These are phyloP conservation scores for Varanus komodoensis DNA, from an alignment of 2,113 vertebrate species.

Conservation along the genomic window DNA sequence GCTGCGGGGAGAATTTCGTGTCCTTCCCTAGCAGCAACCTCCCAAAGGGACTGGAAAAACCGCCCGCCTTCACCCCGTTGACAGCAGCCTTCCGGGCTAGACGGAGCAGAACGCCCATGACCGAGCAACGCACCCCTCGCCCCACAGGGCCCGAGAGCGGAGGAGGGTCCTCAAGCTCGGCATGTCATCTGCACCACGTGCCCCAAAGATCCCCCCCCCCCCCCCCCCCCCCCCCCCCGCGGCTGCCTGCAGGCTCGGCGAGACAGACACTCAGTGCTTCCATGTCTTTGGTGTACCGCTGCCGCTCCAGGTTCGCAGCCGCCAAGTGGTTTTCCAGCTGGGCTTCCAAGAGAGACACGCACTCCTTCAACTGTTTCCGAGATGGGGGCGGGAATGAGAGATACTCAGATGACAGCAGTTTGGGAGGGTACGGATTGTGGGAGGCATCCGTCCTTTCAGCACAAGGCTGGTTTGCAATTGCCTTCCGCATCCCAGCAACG, in stretches of 20 bases:
- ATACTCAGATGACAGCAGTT: neutral
- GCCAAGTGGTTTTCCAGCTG: constrained; percentile 91
- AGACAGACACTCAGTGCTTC: constrained; percentile 75
- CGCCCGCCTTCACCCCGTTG: neutral
- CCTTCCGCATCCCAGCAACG: neutral
- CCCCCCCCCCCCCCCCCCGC: no score
- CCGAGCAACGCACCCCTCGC: neutral
- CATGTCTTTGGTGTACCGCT: constrained; percentile 83
- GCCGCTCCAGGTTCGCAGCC: constrained; percentile 79
- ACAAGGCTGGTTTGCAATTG: neutral
- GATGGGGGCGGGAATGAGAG: neutral
- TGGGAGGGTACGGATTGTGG: neutral
- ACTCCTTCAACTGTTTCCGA: constrained; percentile 83
- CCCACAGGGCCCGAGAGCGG: neutral
- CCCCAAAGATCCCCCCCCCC: neutral
- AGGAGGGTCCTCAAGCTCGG: neutral
- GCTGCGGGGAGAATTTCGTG: no score
- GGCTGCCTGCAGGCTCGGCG: no score
- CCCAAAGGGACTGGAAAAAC: no score
- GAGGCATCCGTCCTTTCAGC: neutral
- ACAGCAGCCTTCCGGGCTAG: neutral
- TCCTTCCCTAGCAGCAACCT: no score
- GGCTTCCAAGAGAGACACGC: constrained; percentile 86
- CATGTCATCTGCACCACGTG: neutral
- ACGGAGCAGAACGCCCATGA: neutral